Evolutionary conservation across 2,888 invertebrate species (phyloP).

Genomic region (Luperina nickerlii): DNA sequence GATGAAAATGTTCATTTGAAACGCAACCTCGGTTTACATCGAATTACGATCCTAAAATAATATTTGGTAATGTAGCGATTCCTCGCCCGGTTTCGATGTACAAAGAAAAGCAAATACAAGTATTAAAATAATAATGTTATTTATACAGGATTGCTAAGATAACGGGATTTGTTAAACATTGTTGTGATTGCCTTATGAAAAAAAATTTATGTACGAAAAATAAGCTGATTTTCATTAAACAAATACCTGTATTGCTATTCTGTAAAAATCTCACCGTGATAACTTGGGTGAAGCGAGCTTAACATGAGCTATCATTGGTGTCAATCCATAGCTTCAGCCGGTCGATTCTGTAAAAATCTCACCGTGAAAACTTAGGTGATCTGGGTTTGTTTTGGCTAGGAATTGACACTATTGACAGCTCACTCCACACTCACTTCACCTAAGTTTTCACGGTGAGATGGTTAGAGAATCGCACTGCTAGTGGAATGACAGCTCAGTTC

Average conservation of each 20-base stretch:
- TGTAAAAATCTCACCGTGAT: too few relatives aligned
- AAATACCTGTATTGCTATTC: background rate
- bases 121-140: conserved; percentile 10
- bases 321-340: too few relatives aligned
- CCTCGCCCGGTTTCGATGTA: conserved; percentile 7
- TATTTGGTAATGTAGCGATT: conserved; percentile 37
- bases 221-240: background rate
- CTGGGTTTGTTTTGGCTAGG: too few relatives aligned
- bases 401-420: too few relatives aligned
- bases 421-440: too few relatives aligned
- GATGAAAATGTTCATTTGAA: conserved; percentile 17
- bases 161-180: background rate
- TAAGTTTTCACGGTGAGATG: too few relatives aligned
- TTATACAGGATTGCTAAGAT: conserved; percentile 8
- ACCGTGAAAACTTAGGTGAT: too few relatives aligned
- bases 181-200: background rate
- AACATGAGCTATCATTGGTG: too few relatives aligned
- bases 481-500: too few relatives aligned
- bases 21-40: conserved; percentile 12
- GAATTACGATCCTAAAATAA: conserved; percentile 56
- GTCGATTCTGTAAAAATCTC: too few relatives aligned
- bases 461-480: too few relatives aligned
- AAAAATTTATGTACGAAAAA: background rate
- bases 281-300: too few relatives aligned
- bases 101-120: conserved; percentile 10